Base-by-base conservation (phyloP, 2,888 invertebrate species). In the Parthenolecanium corni region DNA sequence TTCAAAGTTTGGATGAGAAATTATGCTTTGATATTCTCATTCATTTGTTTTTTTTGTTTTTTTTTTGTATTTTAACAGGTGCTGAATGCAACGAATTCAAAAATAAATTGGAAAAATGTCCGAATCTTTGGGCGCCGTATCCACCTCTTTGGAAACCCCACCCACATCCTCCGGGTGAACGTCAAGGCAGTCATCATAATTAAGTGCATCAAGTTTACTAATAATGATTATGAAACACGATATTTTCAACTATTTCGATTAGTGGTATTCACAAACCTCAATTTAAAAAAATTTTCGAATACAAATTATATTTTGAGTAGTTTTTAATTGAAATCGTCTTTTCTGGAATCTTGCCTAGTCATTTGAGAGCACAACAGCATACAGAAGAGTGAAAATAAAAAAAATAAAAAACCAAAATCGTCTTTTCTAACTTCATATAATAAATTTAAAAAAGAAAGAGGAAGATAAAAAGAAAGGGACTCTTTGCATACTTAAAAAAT, bases 31-130 rank as follows among this genome's bases (percentile, higher is more conserved):
- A 40, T n/a, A 40, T 14, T 21, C 16, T 52, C n/a, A 62, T 52
- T 24, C 2, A 9, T 42, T 21, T 25, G 16, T 44, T 16, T 18
- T 11, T 40, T 20, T 42, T 25, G 24, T 40, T 40, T 49, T 36
- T n/a, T 21, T 12, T 44, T 49, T n/a, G 24, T 40, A 21, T 52
- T 49, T 52, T 38, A 6, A 9, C 16, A 67, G 67, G 51, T 64
- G 38, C 54, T 16, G 66, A 62, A 42, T 67, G 67, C 24, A 40
- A 31, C 21, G 63, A 64, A 2, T 16, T 42, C 21, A 66, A 64
- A n/a, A 18, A 52, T 11, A 52, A 58, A 40, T 49, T 67, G 16
- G 56, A 67, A 52, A 66, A 65, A 46, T 67, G 67, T 46, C 64
- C 67, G 24, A 56, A 65, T 21, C 44, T 66, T 21, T 62, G 63